Evolutionary conservation across 2,888 invertebrate genomes (phyloP).

Genomic region (Malthinus seriepunctatus): DNA sequence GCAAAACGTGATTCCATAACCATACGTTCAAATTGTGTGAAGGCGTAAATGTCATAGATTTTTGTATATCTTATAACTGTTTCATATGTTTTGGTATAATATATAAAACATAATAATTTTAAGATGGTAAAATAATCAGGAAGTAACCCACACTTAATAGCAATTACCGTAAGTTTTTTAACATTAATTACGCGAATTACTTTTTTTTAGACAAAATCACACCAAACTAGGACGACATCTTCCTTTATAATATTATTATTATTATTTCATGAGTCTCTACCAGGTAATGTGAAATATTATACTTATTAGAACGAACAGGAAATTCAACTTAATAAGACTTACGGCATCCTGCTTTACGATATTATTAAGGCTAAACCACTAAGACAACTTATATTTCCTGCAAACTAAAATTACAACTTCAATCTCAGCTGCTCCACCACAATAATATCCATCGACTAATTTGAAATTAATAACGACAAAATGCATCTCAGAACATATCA

Average conservation of each 20-base stretch:
- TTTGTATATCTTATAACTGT: not conserved
- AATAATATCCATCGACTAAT: too few relatives aligned
- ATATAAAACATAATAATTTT: not conserved
- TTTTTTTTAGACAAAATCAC: too few relatives aligned
- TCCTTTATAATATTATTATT: too few relatives aligned
- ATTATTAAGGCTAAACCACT: conserved; percentile 1
- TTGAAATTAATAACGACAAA: too few relatives aligned
- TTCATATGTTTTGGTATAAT: not conserved
- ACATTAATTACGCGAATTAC: too few relatives aligned
- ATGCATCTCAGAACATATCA: too few relatives aligned
- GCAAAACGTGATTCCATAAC: not conserved
- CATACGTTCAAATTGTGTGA: not conserved
- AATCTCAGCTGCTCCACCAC: too few relatives aligned
- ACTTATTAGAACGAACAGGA: conserved; percentile 11
- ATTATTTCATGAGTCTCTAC: conserved; percentile 1
- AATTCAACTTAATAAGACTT: conserved; percentile 7
- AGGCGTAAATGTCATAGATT: conserved; percentile 6
- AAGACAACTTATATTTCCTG: not conserved
- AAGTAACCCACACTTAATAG: conserved; percentile 10
- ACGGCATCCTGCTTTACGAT: conserved; percentile 14
- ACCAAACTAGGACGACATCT: not conserved
- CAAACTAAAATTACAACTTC: too few relatives aligned
- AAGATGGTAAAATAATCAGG: conserved; percentile 13
- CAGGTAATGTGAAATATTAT: conserved; percentile 3
- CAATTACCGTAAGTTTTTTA: too few relatives aligned